Evolutionary conservation across 2,888 invertebrate genomes (phyloP), one percentile per base, ranked within the genome.

Genomic region (Acrobasis consociella): DNA sequence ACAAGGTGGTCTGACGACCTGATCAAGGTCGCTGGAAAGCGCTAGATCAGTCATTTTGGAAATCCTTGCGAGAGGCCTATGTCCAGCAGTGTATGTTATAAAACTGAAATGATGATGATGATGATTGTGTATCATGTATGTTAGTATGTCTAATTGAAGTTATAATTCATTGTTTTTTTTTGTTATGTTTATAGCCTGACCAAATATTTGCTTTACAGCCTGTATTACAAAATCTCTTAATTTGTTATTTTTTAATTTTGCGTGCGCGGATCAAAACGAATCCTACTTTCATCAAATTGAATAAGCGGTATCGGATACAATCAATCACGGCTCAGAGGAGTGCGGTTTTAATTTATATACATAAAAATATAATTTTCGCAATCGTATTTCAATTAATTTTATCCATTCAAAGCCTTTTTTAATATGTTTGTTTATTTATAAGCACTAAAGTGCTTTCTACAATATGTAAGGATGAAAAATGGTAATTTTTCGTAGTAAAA

Each of bases 301-400:
- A 53, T 37, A 53, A 37, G 53, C n/a, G 53, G 37, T 53, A 53
- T 53, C 53, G n/a, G 37, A 53, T 53, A 31, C 53, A 31, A 53
- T 53, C 53, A 53, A 53, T 53, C 37, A 37, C 53, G 37, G 53
- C 37, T 31, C 16, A 37, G 15, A 3, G 46, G 46, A 46, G 46
- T 42, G 42, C 42, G 42, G 13, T 13, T 1, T 46, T 46, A 13
- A 46, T 46, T 46, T 46, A 46, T 46, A 10, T 42, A 9, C 1
- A 42, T 42, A 42, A 42, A 10, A 13, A n/a, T 42, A 46, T 13
- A 46, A 46, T 46, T 46, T 46, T 46, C n/a, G n/a, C 13, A 46
- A 13, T 46, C 46, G 46, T 5, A 11, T 46, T 46, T 46, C 46
- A n/a, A 46, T 46, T 46, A 46, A 42, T 46, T 46, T 46, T 13